Percentiles rank a stretch among this genome's conserved stretches.
Conservation (phyloP, 1,140 invertebrate genomes). For the Tachypleus tridentatus region DNA sequence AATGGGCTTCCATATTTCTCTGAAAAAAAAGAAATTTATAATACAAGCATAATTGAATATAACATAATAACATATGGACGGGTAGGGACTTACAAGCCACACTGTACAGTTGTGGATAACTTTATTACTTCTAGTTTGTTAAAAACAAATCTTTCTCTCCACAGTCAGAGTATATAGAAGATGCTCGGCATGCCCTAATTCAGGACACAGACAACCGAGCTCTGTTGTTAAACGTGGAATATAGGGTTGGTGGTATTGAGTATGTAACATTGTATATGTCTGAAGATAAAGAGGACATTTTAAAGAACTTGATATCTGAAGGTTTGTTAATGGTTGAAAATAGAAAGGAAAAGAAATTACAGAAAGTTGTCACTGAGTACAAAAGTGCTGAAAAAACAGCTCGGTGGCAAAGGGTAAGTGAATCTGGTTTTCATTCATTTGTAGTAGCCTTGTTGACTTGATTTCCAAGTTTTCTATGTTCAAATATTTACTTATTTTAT, state of each 20-base stretch:
- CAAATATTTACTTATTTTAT: slow-evolving; percentile 16
- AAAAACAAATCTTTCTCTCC: not conserved
- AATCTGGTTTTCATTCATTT: slow-evolving; percentile 5
- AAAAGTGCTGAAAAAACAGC: slow-evolving; percentile 69
- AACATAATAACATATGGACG: too few species aligned
- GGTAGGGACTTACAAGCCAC: too few species aligned
- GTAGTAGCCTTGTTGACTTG: not conserved
- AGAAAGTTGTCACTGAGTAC: slow-evolving; percentile 68
- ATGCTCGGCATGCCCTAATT: slow-evolving; percentile 28
- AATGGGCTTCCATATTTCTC: too few species aligned
- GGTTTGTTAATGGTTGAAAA: slow-evolving; percentile 72
- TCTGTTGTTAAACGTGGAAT: slow-evolving; percentile 43
- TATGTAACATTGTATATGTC: slow-evolving; percentile 54
- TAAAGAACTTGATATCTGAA: slow-evolving; percentile 67
- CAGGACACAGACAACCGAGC: slow-evolving; percentile 31
- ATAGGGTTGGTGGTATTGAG: slow-evolving; percentile 45
- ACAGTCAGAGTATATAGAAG: slow-evolving; percentile 21
- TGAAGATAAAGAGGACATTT: slow-evolving; percentile 63
- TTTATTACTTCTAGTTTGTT: too few species aligned
- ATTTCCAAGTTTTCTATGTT: not conserved
- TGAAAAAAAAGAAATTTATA: too few species aligned
- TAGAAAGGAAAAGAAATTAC: slow-evolving; percentile 63
- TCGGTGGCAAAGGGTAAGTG: slow-evolving; percentile 50
- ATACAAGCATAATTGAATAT: too few species aligned
- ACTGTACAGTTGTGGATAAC: too few species aligned